Percentiles rank a stretch among this genome's conserved stretches.
These are phyloP conservation scores for Andrena trimmerana DNA, from an alignment of 2,888 invertebrate species.

Conservation along the genomic window DNA sequence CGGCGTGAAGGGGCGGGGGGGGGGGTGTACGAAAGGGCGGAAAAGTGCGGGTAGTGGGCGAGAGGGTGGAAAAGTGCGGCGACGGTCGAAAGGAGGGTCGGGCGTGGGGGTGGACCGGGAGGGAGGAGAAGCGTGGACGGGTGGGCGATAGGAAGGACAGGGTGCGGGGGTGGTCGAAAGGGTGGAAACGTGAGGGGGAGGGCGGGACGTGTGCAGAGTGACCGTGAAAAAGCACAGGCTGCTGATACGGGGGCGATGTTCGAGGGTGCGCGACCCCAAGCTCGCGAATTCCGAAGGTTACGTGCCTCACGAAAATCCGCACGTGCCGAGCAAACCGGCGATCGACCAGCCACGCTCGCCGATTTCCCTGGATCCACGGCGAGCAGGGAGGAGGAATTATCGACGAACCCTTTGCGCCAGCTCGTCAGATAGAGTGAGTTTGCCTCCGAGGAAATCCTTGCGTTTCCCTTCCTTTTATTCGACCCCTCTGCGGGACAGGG, in stretches of 20 bases:
- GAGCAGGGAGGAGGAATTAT: neutral
- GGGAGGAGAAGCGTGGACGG: too few relatives aligned
- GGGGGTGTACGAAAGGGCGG: neutral
- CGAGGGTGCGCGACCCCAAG: neutral
- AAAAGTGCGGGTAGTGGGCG: neutral
- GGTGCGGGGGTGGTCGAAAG: too few relatives aligned
- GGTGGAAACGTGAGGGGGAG: neutral
- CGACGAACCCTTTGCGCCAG: neutral
- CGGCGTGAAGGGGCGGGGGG: neutral
- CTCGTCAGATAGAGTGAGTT: constrained; percentile 10
- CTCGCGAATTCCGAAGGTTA: constrained; percentile 28
- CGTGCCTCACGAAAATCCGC: constrained; percentile 15
- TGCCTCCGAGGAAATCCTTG: neutral
- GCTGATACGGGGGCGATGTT: constrained; percentile 27
- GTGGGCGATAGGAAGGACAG: too few relatives aligned
- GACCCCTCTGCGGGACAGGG: too few relatives aligned
- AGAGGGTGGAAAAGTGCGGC: neutral
- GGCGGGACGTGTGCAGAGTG: neutral
- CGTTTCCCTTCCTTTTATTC: neutral
- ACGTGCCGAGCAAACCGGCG: constrained; percentile 16
- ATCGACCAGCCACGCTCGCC: neutral
- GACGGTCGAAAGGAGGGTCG: neutral
- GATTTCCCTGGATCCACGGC: constrained; percentile 2
- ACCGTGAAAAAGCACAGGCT: neutral
- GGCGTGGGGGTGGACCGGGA: neutral